Evolutionary conservation across 2,113 vertebrate genomes (phyloP).

Genomic region (Actenoides hombroni): DNA sequence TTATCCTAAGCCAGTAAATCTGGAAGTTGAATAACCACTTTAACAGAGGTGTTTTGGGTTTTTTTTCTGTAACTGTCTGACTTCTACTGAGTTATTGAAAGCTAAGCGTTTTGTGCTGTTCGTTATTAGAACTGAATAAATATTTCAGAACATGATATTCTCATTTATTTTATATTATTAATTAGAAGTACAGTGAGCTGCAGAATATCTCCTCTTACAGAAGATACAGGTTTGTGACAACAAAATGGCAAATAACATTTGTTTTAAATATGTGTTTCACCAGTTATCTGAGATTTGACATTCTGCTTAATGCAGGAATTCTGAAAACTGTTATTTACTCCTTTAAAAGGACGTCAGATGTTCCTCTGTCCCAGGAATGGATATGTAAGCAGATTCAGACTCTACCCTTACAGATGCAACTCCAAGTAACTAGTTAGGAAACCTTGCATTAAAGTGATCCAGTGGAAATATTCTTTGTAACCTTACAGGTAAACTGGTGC

Average conservation of each 20-base stretch:
- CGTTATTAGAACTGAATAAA: neutral
- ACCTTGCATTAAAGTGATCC: neutral
- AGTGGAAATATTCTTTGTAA: neutral
- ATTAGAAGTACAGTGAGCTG: neutral
- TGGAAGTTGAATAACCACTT: neutral
- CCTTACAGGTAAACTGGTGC: neutral
- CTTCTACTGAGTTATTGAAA: neutral
- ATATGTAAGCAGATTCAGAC: neutral
- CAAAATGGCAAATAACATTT: neutral
- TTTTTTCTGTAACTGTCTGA: neutral
- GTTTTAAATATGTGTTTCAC: neutral
- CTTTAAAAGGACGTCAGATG: neutral
- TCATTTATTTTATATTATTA: neutral
- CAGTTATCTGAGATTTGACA: neutral
- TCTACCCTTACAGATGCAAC: neutral
- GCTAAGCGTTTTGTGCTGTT: neutral
- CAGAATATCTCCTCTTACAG: neutral
- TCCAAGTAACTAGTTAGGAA: neutral
- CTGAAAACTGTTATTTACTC: neutral
- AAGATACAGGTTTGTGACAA: neutral
- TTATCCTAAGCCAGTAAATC: neutral
- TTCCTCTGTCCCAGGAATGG: fast-evolving
- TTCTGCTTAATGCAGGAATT: neutral
- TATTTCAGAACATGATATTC: neutral
- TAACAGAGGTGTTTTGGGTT: neutral